Base-by-base conservation (phyloP, 2,888 invertebrate species). In the Julus scandinavius region DNA sequence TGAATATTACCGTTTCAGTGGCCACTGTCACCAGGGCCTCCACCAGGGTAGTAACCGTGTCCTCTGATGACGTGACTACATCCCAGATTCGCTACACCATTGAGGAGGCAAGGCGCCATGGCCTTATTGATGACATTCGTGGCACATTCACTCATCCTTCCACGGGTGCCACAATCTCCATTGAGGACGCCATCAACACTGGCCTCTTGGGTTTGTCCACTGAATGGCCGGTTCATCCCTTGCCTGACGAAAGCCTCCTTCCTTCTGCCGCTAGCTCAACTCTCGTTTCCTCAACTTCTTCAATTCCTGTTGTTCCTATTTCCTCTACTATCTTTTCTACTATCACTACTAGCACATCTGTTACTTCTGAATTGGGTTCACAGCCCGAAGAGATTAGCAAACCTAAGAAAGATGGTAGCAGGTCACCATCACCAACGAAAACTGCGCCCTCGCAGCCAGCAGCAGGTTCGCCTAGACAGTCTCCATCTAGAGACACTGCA, bases 11-110 rank as follows among this genome's bases (percentile, higher is more conserved):
- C 13, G 94, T 98, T 72, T 97, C 97, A 2, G 95, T 96, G 29
- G 96, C 97, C 92, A 96, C 97, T 9, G 96, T 97, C 50, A 97
- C 96, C 6, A 96, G 96, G 92, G 95, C 97, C 87, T 95, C 97
- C 58, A 96, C 96, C 92, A 94, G 96, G 40, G 96, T 96, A 91
- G 96, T 96, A 2, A 96, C 96, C 0, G 95, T 96, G 40, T 95
- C 95, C 20, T 94, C 94, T 89, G 93, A 87, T 5, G 87, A 54
- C n/a, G 54, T 87, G 20, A 72, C 90, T 41, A 89, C 89, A 38
- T 89, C 90, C 7, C 91, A 94, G 90, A 92, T 93, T 85, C 94
- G 93, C 90, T 94, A 97, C 87, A 95, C 96, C 0, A 96, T 96
- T 90, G 94, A 95, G 2, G 96, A 97, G 92, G 97, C 97, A 1